Percentiles rank a stretch among this genome's conserved stretches.
phyloP scores from a whole-genome alignment of 2,888 invertebrate genomes.

The Platypus cylindrus region DNA sequence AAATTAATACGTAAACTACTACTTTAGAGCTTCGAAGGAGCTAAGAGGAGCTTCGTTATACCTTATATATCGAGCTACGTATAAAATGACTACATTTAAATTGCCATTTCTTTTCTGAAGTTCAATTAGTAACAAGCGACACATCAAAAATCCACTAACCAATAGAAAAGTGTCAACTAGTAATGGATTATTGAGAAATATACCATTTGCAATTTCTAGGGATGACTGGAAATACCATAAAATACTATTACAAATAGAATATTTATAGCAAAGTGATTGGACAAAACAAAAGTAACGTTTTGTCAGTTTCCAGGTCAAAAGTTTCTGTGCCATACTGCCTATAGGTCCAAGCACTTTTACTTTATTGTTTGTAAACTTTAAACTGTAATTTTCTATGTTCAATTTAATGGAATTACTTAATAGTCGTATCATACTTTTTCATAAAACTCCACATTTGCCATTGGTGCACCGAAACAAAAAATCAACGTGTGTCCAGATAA shows the following conservation, averaged over 20 bases:
- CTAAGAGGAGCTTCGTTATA: constrained; percentile 25
- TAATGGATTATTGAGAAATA: constrained; percentile 53
- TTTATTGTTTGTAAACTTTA: too few species aligned
- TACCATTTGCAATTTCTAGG: constrained; percentile 43
- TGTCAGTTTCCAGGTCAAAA: too few species aligned
- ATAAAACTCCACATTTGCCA: constrained; percentile 51
- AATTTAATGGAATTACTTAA: too few species aligned
- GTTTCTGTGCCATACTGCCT: too few species aligned
- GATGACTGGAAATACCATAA: constrained; percentile 39
- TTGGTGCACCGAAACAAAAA: constrained; percentile 54
- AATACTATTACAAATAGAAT: too few species aligned
- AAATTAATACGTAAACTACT: neutral
- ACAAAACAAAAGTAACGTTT: too few species aligned
- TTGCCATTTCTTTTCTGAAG: constrained; percentile 51
- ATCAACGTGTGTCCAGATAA: constrained; percentile 52
- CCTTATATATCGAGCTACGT: constrained; percentile 58
- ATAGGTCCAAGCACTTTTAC: too few species aligned
- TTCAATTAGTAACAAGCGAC: constrained; percentile 52
- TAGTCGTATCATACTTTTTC: constrained; percentile 44
- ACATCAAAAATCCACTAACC: constrained; percentile 57
- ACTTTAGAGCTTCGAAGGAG: neutral
- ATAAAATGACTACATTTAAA: constrained; percentile 47
- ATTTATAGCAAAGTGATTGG: too few species aligned
- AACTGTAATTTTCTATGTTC: too few species aligned
- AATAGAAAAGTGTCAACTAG: constrained; percentile 62